phyloP scores from a whole-genome alignment of 1,140 invertebrate species.

The Zaprionus davidi region DNA sequence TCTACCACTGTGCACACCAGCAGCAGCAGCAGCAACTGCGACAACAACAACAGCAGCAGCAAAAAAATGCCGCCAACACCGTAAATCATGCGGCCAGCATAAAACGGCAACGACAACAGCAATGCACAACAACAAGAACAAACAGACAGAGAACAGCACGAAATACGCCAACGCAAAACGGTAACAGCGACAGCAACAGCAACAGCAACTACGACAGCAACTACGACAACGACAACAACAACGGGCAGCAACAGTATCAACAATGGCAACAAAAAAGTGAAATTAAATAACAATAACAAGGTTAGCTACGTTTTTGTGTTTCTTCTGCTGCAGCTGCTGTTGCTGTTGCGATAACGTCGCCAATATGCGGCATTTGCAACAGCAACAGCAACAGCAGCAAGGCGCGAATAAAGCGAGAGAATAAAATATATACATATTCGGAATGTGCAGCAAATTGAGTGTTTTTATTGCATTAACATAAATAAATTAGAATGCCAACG shows the following conservation, averaged over 20 bases:
- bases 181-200: conserved; percentile 41
- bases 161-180: conserved; percentile 56
- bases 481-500: conserved; percentile 75
- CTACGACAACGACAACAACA: conserved; percentile 52
- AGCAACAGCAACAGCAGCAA: conserved; percentile 24
- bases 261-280: conserved; percentile 63
- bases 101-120: background rate
- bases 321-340: conserved; percentile 41
- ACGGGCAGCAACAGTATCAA: conserved; percentile 54
- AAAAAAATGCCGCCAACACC: conserved; percentile 60
- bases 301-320: conserved; percentile 62
- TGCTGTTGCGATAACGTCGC: conserved; percentile 56
- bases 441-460: conserved; percentile 74
- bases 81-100: conserved; percentile 66
- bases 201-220: conserved; percentile 30
- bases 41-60: conserved; percentile 16
- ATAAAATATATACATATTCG: conserved; percentile 33
- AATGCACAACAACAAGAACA: conserved; percentile 11
- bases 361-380: conserved; percentile 51
- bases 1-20: conserved; percentile 49
- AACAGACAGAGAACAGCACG: conserved; percentile 17
- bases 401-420: conserved; percentile 22
- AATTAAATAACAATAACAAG: conserved; percentile 82
- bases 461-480: conserved; percentile 83
- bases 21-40: conserved; percentile 13